Base-by-base conservation (phyloP, 64 coral and sea anemone genomes). In the Stylophora pistillata region DNA sequence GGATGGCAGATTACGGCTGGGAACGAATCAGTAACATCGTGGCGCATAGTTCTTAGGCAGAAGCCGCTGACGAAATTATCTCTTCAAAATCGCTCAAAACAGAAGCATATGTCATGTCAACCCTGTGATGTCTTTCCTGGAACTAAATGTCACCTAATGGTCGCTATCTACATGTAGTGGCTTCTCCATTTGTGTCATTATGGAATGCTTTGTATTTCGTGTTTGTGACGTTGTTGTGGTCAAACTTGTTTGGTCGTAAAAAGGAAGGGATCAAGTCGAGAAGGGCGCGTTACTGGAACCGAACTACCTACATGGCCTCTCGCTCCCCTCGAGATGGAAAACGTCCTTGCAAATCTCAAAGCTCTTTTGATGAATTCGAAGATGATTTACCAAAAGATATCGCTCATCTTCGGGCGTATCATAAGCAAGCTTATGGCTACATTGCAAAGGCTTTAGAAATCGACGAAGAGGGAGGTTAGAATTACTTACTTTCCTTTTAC, bases 401-500 rank as follows among this genome's bases (percentile, higher is more conserved):
- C 15, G 33, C 30, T 20, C 30, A 88, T 25, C 71, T 99, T 28
- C 79, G 97, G 72, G 31, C 53, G 21, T 91, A 95, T 88, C 93
- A 99, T 66, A 93, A 91, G 23, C 93, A 95, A 73, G 90, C 97
- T 58, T 99, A 99, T 86, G 68, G 59, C 10, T 99, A 87, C 87
- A 95, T 99, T 60, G 88, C 87, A 26, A 99, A 93, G 20, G 97
- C 97, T 73, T 66, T 99, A 57, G 78, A 92, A 77, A 90, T 99
- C 25, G 97, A 99, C n/a, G 97, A 99, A 56, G 81, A 73, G 31
- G 63, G 86, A 88, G 97, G 97, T 99, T 75, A 78, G 52, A 74
- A 71, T 72, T 47, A 47, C 37, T 47, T 47, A 3, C 37, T 47
- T 47, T n/a, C n/a, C n/a, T n/a, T n/a, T n/a, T n/a, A 47, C 37